A percentile compares a stretch with the other conserved stretches of the same genome.
These are phyloP conservation scores for Caenorhabditis tropicalis DNA, from an alignment of 1,140 invertebrate genomes.

Conservation along the genomic window DNA sequence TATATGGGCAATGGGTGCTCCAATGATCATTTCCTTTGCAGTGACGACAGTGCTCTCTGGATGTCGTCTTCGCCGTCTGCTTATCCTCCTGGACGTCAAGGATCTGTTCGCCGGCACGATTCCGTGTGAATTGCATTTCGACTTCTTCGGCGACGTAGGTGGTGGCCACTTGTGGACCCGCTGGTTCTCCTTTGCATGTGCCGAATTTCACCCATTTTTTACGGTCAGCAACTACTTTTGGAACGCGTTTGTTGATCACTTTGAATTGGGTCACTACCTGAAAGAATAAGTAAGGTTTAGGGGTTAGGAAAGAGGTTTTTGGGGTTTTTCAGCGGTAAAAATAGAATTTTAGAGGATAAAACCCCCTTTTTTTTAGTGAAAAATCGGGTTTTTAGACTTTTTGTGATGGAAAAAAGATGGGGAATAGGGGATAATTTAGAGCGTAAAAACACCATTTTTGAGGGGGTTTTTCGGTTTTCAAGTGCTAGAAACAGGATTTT, in stretches of 20 bases:
- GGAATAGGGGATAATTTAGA: too few relatives aligned
- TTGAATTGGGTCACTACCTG: slow-evolving; percentile 81
- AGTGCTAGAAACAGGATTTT: too few relatives aligned
- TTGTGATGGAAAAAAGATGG: too few relatives aligned
- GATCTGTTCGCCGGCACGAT: slow-evolving; percentile 67
- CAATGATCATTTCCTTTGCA: slow-evolving; percentile 72
- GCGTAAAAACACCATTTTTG: too few relatives aligned
- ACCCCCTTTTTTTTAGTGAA: too few relatives aligned
- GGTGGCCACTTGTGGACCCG: slow-evolving; percentile 85
- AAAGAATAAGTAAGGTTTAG: background rate
- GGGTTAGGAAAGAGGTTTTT: too few relatives aligned
- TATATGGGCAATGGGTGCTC: slow-evolving; percentile 69
- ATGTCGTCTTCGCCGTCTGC: slow-evolving; percentile 47
- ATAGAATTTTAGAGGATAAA: too few relatives aligned
- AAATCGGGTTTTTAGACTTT: too few relatives aligned
- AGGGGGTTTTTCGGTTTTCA: too few relatives aligned
- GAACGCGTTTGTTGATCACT: slow-evolving; percentile 87
- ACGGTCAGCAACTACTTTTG: slow-evolving; percentile 87
- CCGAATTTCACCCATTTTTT: slow-evolving; percentile 96
- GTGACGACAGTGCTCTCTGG: slow-evolving; percentile 66
- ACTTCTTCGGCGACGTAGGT: slow-evolving; percentile 95
- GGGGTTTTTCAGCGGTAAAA: too few relatives aligned
- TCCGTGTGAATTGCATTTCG: slow-evolving; percentile 81
- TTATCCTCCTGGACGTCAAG: slow-evolving; percentile 65
- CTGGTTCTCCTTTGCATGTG: slow-evolving; percentile 84